phyloP scores from a whole-genome alignment of 1,140 invertebrate genomes.

The Rhopalosiphum padi region DNA sequence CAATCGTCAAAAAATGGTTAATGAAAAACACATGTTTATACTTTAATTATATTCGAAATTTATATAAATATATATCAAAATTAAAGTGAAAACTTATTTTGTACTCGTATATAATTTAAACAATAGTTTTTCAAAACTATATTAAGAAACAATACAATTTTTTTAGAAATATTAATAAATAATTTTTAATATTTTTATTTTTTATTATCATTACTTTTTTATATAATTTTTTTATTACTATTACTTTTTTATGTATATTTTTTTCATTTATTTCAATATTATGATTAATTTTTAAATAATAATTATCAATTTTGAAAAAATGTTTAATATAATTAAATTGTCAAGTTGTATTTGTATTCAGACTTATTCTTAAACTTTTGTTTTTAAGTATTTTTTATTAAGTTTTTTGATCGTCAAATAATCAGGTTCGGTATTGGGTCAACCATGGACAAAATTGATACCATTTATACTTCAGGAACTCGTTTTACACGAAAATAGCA shows the following conservation, averaged over 20 bases:
- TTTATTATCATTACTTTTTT: too few species aligned
- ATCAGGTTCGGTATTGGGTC: conserved; percentile 47
- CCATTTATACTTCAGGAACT: not conserved
- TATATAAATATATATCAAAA: too few species aligned
- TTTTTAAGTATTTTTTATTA: not conserved
- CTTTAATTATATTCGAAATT: too few species aligned
- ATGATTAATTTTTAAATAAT: not conserved
- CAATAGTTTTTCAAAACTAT: too few species aligned
- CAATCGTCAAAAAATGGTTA: not conserved
- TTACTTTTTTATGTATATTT: too few species aligned
- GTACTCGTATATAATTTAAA: too few species aligned
- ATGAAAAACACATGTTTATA: not conserved
- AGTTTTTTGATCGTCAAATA: not conserved
- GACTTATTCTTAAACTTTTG: not conserved
- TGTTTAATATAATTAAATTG: not conserved
- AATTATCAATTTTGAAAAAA: not conserved
- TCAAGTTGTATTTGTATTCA: not conserved
- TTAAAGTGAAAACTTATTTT: too few species aligned
- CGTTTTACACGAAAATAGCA: not conserved
- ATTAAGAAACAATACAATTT: too few species aligned
- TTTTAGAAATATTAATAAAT: too few species aligned
- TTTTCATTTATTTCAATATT: too few species aligned
- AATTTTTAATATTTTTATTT: too few species aligned
- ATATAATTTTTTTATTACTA: too few species aligned
- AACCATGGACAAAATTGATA: conserved; percentile 41